Percentiles rank a stretch among this genome's conserved stretches.
phyloP scores from a whole-genome alignment of 1,140 invertebrate species.

The Drosophila trapezifrons region DNA sequence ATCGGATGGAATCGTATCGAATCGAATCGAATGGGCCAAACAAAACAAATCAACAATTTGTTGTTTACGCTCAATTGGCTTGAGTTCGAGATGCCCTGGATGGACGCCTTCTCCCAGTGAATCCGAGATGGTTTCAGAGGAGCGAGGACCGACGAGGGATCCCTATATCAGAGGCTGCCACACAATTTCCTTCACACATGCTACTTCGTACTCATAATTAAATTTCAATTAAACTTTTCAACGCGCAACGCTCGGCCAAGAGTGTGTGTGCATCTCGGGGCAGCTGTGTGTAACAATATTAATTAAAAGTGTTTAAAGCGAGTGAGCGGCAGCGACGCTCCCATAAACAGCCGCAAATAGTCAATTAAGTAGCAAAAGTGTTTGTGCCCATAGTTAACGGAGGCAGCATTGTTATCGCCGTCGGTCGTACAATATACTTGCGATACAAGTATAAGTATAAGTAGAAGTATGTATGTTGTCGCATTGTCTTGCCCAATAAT shows the following conservation, averaged over 20 bases:
- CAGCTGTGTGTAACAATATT: slow-evolving; percentile 67
- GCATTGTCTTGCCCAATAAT: slow-evolving; percentile 26
- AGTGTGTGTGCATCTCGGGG: slow-evolving; percentile 30
- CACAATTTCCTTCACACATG: slow-evolving; percentile 51
- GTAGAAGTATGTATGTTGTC: slow-evolving; percentile 2
- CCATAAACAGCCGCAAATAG: slow-evolving; percentile 56
- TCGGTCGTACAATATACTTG: slow-evolving; percentile 2
- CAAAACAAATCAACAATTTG: slow-evolving; percentile 67
- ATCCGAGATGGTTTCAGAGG: background rate
- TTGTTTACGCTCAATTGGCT: slow-evolving; percentile 57
- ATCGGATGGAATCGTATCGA: slow-evolving; percentile 17
- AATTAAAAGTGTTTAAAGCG: slow-evolving; percentile 75
- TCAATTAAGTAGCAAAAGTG: slow-evolving; percentile 64
- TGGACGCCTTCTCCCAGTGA: slow-evolving; percentile 38
- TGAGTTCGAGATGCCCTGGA: slow-evolving; percentile 34
- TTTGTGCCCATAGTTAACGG: slow-evolving; percentile 40
- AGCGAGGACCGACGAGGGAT: background rate
- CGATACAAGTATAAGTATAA: background rate
- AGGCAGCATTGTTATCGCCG: slow-evolving; percentile 14
- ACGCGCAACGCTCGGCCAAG: slow-evolving; percentile 28
- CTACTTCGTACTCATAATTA: slow-evolving; percentile 58
- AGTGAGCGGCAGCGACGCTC: slow-evolving; percentile 39
- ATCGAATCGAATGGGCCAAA: slow-evolving; percentile 26
- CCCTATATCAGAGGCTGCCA: slow-evolving; percentile 11
- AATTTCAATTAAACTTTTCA: slow-evolving; percentile 78